These are phyloP conservation scores for Arizona elegans DNA, from an alignment of 2,113 vertebrate species.

Conservation along the genomic window DNA sequence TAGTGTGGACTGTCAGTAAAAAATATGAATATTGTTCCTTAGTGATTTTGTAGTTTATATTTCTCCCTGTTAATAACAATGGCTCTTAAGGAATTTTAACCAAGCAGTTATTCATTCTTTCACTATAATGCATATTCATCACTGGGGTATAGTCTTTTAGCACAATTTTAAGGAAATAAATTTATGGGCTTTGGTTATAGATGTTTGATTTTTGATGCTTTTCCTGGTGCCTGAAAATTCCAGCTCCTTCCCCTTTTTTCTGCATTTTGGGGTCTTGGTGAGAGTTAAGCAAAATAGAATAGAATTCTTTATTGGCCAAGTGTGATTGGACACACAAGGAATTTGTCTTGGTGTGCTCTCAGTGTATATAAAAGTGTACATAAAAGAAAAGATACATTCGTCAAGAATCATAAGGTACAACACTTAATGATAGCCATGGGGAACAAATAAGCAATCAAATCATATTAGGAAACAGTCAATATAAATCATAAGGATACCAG, in stretches of 20 bases:
- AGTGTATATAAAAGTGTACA: too few species aligned
- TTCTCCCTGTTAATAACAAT: neutral
- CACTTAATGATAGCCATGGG: too few species aligned
- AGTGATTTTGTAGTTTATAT: neutral
- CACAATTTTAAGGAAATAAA: neutral
- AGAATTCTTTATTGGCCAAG: too few species aligned
- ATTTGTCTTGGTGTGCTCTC: too few species aligned
- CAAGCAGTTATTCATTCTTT: neutral
- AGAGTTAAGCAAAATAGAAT: neutral
- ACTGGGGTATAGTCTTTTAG: neutral
- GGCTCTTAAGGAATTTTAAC: neutral
- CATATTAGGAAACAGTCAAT: too few species aligned
- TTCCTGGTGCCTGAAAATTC: neutral
- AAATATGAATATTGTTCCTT: neutral
- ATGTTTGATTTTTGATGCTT: neutral
- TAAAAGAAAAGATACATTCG: too few species aligned
- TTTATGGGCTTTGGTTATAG: neutral
- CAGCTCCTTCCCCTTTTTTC: neutral
- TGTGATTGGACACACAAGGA: too few species aligned
- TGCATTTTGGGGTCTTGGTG: neutral
- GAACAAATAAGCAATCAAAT: too few species aligned
- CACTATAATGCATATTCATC: neutral
- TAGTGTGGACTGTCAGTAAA: neutral
- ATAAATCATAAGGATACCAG: too few species aligned
- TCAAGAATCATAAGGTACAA: too few species aligned